Conservation (phyloP, 2,888 invertebrate genomes). For the Atrina japonica region DNA sequence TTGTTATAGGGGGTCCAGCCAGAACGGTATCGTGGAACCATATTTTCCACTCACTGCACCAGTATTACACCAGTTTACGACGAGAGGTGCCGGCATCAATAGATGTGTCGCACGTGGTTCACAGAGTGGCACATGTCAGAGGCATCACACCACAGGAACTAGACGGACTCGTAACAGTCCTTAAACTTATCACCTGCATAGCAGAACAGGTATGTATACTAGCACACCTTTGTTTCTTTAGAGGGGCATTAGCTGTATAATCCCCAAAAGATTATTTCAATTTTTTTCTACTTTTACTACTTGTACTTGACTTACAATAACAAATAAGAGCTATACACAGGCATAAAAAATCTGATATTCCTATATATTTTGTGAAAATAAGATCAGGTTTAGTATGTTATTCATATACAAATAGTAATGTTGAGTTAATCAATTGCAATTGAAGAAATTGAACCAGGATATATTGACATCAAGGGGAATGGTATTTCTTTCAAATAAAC, state of each 20-base stretch:
- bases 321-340: too few species aligned
- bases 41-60: constrained; percentile 89
- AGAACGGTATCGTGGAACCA: constrained; percentile 89
- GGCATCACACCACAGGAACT: constrained; percentile 89
- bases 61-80: constrained; percentile 82
- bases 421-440: too few species aligned
- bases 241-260: too few species aligned
- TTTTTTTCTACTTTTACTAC: too few species aligned
- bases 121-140: constrained; percentile 67
- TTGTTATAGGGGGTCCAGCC: constrained; percentile 80
- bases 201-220: constrained; percentile 72
- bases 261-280: not conserved
- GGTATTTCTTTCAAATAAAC: too few species aligned
- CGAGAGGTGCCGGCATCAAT: constrained; percentile 83
- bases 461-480: too few species aligned
- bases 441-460: not conserved
- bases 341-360: too few species aligned
- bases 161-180: constrained; percentile 91
- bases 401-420: too few species aligned
- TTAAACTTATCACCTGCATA: constrained; percentile 83
- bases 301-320: too few species aligned
- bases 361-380: too few species aligned
- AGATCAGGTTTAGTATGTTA: too few species aligned
- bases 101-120: constrained; percentile 82
- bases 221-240: too few species aligned